These are phyloP conservation scores for Lochmaea capreae DNA, from an alignment of 2,888 invertebrate species.

Conservation along the genomic window DNA sequence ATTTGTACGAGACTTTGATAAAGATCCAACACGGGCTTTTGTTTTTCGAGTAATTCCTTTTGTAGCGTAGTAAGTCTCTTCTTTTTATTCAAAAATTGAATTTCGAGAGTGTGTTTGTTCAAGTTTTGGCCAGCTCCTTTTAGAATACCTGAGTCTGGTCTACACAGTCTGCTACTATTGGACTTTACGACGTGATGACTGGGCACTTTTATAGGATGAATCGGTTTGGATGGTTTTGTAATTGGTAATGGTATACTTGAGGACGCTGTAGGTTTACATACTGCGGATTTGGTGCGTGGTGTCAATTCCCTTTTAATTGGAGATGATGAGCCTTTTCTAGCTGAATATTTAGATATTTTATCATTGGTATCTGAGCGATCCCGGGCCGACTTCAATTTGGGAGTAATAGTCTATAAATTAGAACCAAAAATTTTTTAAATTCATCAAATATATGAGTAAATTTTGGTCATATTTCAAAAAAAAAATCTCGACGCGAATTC, in stretches of 20 bases:
- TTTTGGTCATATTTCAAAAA: no score
- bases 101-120: slow-evolving; percentile 58
- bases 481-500: no score
- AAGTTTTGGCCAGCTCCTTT: slow-evolving; percentile 34
- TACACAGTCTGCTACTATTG: slow-evolving; percentile 25
- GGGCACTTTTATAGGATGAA: slow-evolving; percentile 8
- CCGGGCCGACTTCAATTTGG: slow-evolving; percentile 2
- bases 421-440: background rate
- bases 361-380: slow-evolving; percentile 1
- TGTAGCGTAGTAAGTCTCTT: slow-evolving; percentile 57
- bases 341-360: background rate
- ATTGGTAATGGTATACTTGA: slow-evolving; percentile 28
- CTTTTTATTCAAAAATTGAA: slow-evolving; percentile 61
- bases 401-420: slow-evolving; percentile 23
- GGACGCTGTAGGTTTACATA: slow-evolving; percentile 12
- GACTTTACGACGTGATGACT: slow-evolving; percentile 34
- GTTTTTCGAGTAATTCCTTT: slow-evolving; percentile 59
- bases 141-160: slow-evolving; percentile 37
- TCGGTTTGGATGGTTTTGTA: slow-evolving; percentile 6
- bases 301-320: slow-evolving; percentile 14
- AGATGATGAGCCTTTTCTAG: slow-evolving; percentile 4
- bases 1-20: slow-evolving; percentile 59
- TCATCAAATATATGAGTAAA: no score
- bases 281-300: slow-evolving; percentile 20
- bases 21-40: slow-evolving; percentile 59